These are phyloP conservation scores for Pelodytes ibericus DNA, from an alignment of 2,797 vertebrate species.

Conservation along the genomic window DNA sequence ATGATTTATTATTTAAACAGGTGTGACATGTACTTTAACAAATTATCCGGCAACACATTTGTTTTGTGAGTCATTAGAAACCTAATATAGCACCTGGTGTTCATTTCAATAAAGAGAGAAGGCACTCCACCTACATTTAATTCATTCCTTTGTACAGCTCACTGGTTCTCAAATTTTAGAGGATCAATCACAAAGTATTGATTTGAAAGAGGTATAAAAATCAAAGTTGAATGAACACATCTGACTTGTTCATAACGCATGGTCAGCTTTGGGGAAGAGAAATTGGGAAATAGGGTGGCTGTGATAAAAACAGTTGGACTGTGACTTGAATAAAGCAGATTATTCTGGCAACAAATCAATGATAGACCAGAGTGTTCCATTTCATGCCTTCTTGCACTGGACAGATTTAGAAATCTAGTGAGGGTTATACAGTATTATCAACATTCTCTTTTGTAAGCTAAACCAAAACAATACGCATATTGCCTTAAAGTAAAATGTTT, in stretches of 20 bases:
- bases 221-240: conserved; percentile 65
- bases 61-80: conserved; percentile 57
- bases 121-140: conserved; percentile 55
- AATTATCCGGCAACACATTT: conserved; percentile 39
- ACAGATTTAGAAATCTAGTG: conserved; percentile 62
- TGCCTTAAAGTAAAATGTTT: conserved; percentile 37
- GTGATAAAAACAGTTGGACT: conserved; percentile 64
- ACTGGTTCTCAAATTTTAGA: conserved; percentile 62
- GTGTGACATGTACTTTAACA: conserved; percentile 42
- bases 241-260: conserved; percentile 68
- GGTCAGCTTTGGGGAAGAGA: conserved; percentile 66
- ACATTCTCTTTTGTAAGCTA: conserved; percentile 63
- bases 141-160: conserved; percentile 55
- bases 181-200: conserved; percentile 66
- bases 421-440: conserved; percentile 61
- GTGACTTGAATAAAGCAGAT: conserved; percentile 70
- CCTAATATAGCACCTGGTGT: conserved; percentile 49
- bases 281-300: conserved; percentile 65
- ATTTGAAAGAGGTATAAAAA: conserved; percentile 68
- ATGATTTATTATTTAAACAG: conserved; percentile 54
- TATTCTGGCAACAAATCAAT: conserved; percentile 68
- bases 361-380: conserved; percentile 57
- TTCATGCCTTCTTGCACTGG: conserved; percentile 65
- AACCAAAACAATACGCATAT: conserved; percentile 21
- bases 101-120: conserved; percentile 60